Evolutionary conservation across 2,797 vertebrate species (phyloP).

Genomic region (Sebastes reedi): DNA sequence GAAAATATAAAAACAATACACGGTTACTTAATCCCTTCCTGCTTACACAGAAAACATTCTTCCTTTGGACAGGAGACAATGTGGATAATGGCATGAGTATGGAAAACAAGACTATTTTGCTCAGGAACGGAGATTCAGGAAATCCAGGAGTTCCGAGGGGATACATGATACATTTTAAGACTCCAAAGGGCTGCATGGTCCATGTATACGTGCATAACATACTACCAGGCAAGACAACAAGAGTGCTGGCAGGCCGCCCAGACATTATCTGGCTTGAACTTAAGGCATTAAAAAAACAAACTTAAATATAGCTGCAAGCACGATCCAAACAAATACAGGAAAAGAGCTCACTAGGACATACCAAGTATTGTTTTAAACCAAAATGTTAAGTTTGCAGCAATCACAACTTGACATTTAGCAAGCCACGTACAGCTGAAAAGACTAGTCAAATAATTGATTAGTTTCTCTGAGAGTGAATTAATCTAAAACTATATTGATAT

Average conservation of each 20-base stretch:
- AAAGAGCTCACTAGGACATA: not conserved
- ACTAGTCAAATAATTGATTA: too few species aligned
- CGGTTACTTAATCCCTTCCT: constrained; percentile 54
- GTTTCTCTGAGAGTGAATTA: too few species aligned
- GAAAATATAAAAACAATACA: constrained; percentile 60
- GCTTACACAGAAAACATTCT: constrained; percentile 36
- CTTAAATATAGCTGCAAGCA: not conserved
- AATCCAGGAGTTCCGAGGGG: constrained; percentile 14
- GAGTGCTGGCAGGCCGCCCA: constrained; percentile 31
- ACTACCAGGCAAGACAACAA: constrained; percentile 14
- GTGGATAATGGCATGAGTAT: not conserved
- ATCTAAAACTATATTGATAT: too few species aligned
- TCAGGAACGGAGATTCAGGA: constrained; percentile 57
- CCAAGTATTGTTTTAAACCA: too few species aligned
- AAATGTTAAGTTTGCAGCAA: not conserved
- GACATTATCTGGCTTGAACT: constrained; percentile 13
- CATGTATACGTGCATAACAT: not conserved
- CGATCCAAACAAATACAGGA: constrained; percentile 4
- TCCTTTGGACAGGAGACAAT: not conserved
- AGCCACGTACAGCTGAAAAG: not conserved
- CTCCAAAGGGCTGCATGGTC: not conserved
- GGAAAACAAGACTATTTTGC: constrained; percentile 16
- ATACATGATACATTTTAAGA: constrained; percentile 21
- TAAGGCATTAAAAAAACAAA: not conserved
- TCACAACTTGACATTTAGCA: not conserved